These are phyloP conservation scores for Lasioglossum pauxillum DNA, from an alignment of 2,888 invertebrate species.

Conservation along the genomic window DNA sequence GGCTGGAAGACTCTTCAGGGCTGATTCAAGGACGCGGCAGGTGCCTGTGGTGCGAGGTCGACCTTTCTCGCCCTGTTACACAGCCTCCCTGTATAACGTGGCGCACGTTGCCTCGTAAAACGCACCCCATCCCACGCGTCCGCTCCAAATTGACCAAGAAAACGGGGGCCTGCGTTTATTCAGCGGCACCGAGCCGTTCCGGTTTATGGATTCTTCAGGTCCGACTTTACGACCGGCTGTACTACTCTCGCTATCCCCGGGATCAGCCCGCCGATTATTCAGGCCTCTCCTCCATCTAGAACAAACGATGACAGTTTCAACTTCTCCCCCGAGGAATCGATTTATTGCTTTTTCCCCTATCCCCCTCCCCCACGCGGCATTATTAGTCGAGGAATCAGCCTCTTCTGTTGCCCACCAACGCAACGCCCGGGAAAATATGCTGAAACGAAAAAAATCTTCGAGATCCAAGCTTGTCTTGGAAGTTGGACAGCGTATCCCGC, in stretches of 20 bases:
- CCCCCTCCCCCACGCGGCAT: background rate
- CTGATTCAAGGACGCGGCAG: background rate
- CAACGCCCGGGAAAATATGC: background rate
- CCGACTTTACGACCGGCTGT: constrained; percentile 25
- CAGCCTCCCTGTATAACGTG: background rate
- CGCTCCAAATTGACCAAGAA: constrained; percentile 18
- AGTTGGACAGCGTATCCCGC: background rate
- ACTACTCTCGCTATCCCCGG: constrained; percentile 18
- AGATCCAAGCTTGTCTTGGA: background rate
- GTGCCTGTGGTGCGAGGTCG: background rate
- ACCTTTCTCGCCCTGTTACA: background rate
- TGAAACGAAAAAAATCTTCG: constrained; percentile 25
- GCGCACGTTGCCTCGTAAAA: constrained; percentile 13
- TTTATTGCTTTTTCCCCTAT: constrained; percentile 5
- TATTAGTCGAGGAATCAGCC: constrained; percentile 9
- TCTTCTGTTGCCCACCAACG: background rate
- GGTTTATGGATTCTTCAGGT: constrained; percentile 36
- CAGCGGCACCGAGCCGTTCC: background rate
- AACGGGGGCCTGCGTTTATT: constrained; percentile 22
- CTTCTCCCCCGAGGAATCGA: constrained; percentile 43
- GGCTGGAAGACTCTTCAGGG: background rate
- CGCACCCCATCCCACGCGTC: background rate
- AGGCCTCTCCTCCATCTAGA: constrained; percentile 28
- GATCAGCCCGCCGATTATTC: constrained; percentile 15
- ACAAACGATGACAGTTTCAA: constrained; percentile 50